phyloP scores from a whole-genome alignment of 2,113 vertebrate genomes.

The Odobenus rosmarus region DNA sequence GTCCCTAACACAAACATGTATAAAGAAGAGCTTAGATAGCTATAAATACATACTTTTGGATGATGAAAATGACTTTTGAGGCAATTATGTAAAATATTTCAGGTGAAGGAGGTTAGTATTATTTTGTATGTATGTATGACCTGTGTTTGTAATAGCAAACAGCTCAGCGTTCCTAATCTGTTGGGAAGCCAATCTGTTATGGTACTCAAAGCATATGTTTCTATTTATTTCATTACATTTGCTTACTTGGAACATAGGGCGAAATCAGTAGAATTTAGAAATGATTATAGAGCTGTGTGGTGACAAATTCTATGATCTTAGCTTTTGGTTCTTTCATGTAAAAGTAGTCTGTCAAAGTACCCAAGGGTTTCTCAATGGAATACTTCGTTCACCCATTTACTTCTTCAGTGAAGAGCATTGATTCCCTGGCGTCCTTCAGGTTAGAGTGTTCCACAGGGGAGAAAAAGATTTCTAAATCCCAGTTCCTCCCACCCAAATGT shows the following conservation, averaged over 20 bases:
- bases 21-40: neutral
- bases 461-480: neutral
- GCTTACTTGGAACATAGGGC: conserved; percentile 36
- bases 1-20: neutral
- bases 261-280: conserved; percentile 51
- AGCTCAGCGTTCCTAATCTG: conserved; percentile 12
- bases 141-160: conserved; percentile 24
- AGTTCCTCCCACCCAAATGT: neutral
- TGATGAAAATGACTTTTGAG: conserved; percentile 7
- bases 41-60: neutral
- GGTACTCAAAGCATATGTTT: conserved; percentile 17
- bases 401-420: neutral
- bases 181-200: conserved; percentile 7
- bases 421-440: neutral
- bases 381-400: neutral
- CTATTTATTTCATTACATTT: conserved; percentile 57
- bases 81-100: neutral
- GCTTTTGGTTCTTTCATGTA: neutral
- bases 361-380: neutral
- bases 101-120: neutral
- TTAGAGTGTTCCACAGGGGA: neutral
- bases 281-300: conserved; percentile 1
- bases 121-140: neutral
- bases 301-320: conserved; percentile 8
- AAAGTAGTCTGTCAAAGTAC: neutral